phyloP scores from a whole-genome alignment of 2,113 vertebrate species.

The Onychorhynchus coronatus region DNA sequence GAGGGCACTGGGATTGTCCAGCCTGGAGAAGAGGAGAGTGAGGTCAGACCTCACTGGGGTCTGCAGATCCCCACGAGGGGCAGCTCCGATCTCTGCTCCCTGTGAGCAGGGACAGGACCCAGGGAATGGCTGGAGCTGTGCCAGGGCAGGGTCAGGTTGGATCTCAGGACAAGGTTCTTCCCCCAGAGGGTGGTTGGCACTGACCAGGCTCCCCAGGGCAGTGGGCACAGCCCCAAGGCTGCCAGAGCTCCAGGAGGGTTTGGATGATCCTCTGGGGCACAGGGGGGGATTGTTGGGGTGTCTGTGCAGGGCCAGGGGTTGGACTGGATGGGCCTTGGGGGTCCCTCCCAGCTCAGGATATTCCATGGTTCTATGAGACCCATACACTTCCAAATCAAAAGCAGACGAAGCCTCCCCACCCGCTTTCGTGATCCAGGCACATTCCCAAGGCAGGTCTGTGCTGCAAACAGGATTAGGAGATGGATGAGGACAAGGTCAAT shows the following conservation, averaged over 20 bases:
- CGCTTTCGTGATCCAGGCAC: background rate
- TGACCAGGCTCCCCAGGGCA: background rate
- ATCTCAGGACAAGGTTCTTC: background rate
- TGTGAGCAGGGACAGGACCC: background rate
- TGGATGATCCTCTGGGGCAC: background rate
- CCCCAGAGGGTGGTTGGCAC: background rate
- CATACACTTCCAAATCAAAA: background rate
- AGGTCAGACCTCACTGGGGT: background rate
- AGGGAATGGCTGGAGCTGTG: background rate
- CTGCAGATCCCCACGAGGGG: background rate
- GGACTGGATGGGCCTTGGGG: background rate
- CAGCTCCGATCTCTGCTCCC: background rate
- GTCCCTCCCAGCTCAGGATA: background rate
- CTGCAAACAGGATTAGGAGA: background rate
- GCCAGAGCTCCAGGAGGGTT: background rate
- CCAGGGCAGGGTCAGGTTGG: background rate
- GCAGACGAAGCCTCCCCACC: background rate
- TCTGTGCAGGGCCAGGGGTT: background rate
- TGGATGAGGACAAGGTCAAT: background rate
- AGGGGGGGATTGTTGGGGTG: background rate
- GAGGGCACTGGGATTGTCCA: background rate
- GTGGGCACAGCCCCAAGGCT: background rate
- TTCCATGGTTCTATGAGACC: background rate
- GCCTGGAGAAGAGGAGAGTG: background rate
- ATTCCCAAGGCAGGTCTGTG: background rate